A percentile compares a stretch with the other conserved stretches of the same genome.
Evolutionary conservation across 2,888 invertebrate genomes (phyloP).

Genomic region (Nephrotoma appendiculata): DNA sequence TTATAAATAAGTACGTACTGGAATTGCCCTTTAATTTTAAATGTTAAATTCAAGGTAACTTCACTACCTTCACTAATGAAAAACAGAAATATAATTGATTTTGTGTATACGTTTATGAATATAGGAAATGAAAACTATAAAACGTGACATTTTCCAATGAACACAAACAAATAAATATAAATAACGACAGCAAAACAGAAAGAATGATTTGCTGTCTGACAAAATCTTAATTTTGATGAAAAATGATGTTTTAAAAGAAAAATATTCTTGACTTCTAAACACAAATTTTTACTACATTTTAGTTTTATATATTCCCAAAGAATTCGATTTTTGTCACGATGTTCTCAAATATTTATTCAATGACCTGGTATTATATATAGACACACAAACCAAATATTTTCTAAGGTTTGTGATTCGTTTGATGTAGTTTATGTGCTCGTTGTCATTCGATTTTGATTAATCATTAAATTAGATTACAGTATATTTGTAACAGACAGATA

Average conservation of each 20-base stretch:
- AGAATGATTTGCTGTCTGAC: background rate
- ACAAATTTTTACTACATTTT: background rate
- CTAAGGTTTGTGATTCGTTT: background rate
- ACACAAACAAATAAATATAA: background rate
- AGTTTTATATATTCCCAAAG: background rate
- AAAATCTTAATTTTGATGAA: background rate
- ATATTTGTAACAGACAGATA: background rate
- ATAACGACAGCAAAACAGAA: background rate
- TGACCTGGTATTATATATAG: background rate
- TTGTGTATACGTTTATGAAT: background rate
- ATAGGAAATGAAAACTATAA: background rate
- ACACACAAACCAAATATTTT: background rate
- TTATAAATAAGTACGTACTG: no score
- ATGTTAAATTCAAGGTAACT: no score
- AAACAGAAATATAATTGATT: background rate
- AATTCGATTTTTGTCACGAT: background rate
- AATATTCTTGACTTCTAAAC: background rate
- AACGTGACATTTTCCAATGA: background rate
- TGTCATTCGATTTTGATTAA: background rate
- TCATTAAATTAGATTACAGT: background rate
- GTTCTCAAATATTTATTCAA: background rate
- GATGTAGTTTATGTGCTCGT: background rate
- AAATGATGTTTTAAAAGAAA: background rate
- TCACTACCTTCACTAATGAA: background rate
- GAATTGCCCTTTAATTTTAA: no score